Evolutionary conservation across 1,140 invertebrate species (phyloP).

Genomic region (Pachyrhynchus sulphureomaculatus): DNA sequence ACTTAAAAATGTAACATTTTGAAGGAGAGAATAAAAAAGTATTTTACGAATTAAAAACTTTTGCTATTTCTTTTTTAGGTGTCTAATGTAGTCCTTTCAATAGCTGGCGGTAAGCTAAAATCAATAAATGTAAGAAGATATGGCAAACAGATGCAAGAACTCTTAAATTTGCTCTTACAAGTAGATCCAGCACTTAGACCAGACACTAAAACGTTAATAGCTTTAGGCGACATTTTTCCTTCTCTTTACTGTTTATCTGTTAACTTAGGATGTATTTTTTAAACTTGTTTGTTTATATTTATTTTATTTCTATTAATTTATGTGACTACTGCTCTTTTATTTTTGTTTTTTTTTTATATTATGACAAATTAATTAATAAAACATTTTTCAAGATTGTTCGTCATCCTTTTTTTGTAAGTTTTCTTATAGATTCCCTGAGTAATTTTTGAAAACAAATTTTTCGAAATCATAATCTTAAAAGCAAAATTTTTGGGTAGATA

Average conservation of each 20-base stretch:
- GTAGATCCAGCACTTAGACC: constrained; percentile 56
- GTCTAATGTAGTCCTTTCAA: constrained; percentile 56
- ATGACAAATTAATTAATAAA: not conserved
- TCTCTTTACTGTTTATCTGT: constrained; percentile 44
- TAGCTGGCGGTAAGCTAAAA: constrained; percentile 55
- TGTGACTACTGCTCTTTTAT: not conserved
- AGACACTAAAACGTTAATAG: constrained; percentile 52
- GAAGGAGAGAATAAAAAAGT: too few relatives aligned
- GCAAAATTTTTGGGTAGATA: too few relatives aligned
- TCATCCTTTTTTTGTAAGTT: not conserved
- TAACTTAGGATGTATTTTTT: constrained; percentile 39
- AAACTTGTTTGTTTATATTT: constrained; percentile 3
- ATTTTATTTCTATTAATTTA: not conserved
- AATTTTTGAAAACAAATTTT: too few relatives aligned
- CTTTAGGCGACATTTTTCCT: constrained; percentile 50
- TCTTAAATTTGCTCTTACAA: constrained; percentile 56
- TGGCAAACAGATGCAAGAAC: constrained; percentile 54
- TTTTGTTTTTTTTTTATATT: not conserved
- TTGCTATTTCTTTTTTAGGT: constrained; percentile 39
- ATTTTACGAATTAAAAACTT: too few relatives aligned
- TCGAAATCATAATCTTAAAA: too few relatives aligned
- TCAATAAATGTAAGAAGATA: constrained; percentile 54
- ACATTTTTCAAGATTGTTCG: not conserved
- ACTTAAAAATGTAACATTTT: too few relatives aligned
- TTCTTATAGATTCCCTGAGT: not conserved